phyloP scores from a whole-genome alignment of 2,797 vertebrate species.

The Mionectes olivaceus region DNA sequence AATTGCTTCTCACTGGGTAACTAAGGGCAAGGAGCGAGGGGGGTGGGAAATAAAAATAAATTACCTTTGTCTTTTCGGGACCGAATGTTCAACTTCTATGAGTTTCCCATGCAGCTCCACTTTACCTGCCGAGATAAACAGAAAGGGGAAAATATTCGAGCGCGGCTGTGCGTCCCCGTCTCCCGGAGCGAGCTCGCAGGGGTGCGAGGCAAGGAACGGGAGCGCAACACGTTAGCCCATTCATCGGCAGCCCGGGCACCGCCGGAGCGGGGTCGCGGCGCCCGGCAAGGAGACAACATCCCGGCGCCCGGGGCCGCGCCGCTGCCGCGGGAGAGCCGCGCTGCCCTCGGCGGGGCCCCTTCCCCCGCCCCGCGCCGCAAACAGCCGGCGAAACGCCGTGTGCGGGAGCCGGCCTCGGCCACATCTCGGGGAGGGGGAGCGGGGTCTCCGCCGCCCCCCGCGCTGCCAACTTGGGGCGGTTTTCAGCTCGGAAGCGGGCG shows the following conservation, averaged over 20 bases:
- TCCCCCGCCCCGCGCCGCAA: background rate
- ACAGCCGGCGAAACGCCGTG: background rate
- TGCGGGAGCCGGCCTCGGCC: background rate
- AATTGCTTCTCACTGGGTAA: slow-evolving; percentile 12
- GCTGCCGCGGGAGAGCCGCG: background rate
- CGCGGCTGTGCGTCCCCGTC: background rate
- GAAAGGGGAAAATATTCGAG: slow-evolving; percentile 5
- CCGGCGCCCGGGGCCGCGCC: background rate
- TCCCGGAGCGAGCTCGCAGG: background rate
- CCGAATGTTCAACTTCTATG: slow-evolving; percentile 97
- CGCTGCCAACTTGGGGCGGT: background rate
- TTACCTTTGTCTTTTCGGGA: slow-evolving; percentile 99
- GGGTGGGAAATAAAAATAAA: background rate
- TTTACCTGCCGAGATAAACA: slow-evolving; percentile 89
- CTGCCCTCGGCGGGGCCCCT: background rate
- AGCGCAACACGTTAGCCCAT: slow-evolving; percentile 51
- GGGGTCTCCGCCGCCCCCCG: background rate
- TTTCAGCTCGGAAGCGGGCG: background rate
- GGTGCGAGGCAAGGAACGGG: background rate
- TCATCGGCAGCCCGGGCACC: background rate
- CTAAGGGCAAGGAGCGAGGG: background rate
- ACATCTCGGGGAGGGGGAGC: background rate
- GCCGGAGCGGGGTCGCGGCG: background rate
- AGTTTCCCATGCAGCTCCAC: slow-evolving; percentile 97
- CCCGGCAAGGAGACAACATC: background rate